Evolutionary conservation across 53 echinoderm and acorn worm genomes (phyloP).

Genomic region (Astropecten irregularis): DNA sequence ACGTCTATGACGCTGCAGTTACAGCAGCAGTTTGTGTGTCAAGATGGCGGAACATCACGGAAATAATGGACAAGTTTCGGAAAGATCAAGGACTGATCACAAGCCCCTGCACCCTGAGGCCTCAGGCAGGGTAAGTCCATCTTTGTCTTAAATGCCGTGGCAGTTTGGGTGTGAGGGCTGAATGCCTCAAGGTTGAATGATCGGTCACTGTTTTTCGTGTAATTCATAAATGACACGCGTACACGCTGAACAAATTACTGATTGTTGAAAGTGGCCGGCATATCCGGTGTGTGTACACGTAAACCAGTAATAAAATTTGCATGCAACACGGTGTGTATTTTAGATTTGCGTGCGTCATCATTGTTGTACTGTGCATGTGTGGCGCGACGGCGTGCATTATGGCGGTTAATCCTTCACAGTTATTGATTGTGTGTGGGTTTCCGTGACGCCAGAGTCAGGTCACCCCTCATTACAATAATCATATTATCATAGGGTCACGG

Average conservation of each 20-base stretch:
- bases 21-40: not conserved
- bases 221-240: not conserved
- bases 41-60: slow-evolving; percentile 54
- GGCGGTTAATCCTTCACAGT: not conserved
- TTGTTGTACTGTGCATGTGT: not conserved
- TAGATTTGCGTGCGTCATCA: not conserved
- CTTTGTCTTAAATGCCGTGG: not conserved
- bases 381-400: not conserved
- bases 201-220: not conserved
- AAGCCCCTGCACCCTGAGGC: slow-evolving; percentile 85
- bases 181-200: not conserved
- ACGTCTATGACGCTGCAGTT: too few species aligned
- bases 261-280: not conserved
- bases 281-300: too few species aligned
- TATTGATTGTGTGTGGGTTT: not conserved
- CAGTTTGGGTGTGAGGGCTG: not conserved
- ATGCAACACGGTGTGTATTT: not conserved
- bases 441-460: not conserved
- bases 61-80: slow-evolving; percentile 80
- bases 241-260: not conserved
- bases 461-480: not conserved
- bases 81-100: slow-evolving; percentile 76
- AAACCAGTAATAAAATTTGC: too few species aligned
- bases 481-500: not conserved
- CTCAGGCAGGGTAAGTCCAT: slow-evolving; percentile 74